These are phyloP conservation scores for Macrocentrus cingulum DNA, from an alignment of 1,140 invertebrate species.

Conservation along the genomic window DNA sequence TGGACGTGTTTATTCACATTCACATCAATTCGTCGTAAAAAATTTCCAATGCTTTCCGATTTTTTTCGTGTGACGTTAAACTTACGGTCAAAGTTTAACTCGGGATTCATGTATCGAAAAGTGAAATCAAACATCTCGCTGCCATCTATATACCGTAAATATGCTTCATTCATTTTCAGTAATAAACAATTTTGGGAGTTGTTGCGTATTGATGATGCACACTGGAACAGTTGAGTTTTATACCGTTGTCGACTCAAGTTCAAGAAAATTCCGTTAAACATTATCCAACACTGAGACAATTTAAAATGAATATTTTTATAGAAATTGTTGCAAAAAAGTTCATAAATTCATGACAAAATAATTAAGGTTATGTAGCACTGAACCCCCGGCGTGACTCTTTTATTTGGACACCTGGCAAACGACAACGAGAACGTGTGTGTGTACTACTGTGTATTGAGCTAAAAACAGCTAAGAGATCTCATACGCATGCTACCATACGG, in stretches of 20 bases:
- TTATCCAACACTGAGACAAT: no score
- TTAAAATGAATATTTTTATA: no score
- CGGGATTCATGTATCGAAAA: slow-evolving; percentile 59
- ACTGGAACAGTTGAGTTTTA: neutral
- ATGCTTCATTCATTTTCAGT: slow-evolving; percentile 61
- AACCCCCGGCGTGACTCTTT: no score
- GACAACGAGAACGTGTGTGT: no score
- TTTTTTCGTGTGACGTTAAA: slow-evolving; percentile 70
- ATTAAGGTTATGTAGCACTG: no score
- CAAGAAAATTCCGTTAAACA: neutral
- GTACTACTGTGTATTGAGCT: no score
- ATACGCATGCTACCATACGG: no score
- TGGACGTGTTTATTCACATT: no score
- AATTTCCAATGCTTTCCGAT: slow-evolving; percentile 61
- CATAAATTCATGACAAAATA: no score
- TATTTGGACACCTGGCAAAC: no score
- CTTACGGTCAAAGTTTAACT: slow-evolving; percentile 57
- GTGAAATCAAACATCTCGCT: slow-evolving; percentile 54
- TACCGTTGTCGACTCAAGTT: neutral
- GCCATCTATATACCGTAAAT: slow-evolving; percentile 53
- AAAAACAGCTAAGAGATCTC: no score
- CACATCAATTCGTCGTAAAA: slow-evolving; percentile 62
- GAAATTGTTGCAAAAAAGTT: no score
- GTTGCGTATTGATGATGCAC: neutral
- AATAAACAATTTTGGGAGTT: slow-evolving; percentile 14